Conservation (phyloP, 2,797 vertebrate genomes). For the Silurus lanzhouensis region DNA sequence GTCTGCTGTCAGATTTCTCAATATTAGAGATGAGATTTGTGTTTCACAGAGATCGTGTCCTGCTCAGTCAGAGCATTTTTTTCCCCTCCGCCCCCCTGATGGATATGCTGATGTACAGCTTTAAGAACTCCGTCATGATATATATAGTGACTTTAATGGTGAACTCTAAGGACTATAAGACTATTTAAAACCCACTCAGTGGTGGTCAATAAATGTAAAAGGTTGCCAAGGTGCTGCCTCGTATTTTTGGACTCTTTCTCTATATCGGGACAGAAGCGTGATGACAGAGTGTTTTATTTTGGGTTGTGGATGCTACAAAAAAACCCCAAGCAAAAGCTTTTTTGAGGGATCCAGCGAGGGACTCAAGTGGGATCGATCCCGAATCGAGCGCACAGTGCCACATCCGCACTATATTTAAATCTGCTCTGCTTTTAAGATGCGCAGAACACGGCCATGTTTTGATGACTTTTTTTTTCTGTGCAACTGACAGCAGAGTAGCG, state of each 20-base stretch:
- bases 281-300: constrained; percentile 40
- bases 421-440: constrained; percentile 46
- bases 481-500: background rate
- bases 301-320: constrained; percentile 29
- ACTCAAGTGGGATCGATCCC: constrained; percentile 41
- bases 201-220: constrained; percentile 59
- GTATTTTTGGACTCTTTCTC: constrained; percentile 58
- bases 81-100: background rate
- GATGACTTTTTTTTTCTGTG: constrained; percentile 40
- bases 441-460: constrained; percentile 19
- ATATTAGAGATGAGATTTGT: background rate
- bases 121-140: constrained; percentile 11
- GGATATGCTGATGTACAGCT: background rate
- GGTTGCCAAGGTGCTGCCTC: constrained; percentile 57
- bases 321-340: constrained; percentile 29
- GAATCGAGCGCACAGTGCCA: constrained; percentile 29
- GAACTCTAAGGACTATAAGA: constrained; percentile 55
- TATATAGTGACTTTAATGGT: constrained; percentile 61
- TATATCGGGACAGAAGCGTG: constrained; percentile 62
- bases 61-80: background rate
- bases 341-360: constrained; percentile 27
- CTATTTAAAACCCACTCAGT: constrained; percentile 65
- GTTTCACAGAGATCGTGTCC: background rate
- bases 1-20: no score
- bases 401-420: constrained; percentile 31